Conservation (phyloP, 2,888 invertebrate genomes). For the Drosophila pseudotakahashii region DNA sequence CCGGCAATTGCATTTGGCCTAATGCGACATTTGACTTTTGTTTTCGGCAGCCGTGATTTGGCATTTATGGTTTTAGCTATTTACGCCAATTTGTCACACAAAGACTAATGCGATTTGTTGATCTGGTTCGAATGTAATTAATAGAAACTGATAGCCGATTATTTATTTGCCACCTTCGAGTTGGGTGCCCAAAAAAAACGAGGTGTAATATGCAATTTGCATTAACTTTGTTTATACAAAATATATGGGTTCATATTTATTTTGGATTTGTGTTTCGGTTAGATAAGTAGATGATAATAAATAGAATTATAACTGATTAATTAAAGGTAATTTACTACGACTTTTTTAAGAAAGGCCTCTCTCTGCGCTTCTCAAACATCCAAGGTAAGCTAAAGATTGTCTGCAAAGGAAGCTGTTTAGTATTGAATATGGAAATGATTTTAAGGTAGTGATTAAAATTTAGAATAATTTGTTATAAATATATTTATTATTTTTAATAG, state of each 20-base stretch:
- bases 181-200: not conserved
- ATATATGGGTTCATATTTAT: not conserved
- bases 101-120: conserved; percentile 64
- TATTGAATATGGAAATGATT: too few species aligned
- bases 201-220: not conserved
- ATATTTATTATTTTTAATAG: too few species aligned
- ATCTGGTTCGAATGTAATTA: conserved; percentile 63
- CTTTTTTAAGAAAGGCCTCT: too few species aligned
- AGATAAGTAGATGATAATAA: not conserved
- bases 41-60: conserved; percentile 19
- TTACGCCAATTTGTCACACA: conserved; percentile 28
- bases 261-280: not conserved
- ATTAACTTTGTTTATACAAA: not conserved
- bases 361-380: too few species aligned
- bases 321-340: too few species aligned
- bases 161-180: conserved; percentile 7
- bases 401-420: too few species aligned
- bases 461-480: too few species aligned
- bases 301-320: too few species aligned
- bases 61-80: conserved; percentile 22
- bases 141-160: conserved; percentile 32
- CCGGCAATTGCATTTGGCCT: conserved; percentile 65
- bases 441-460: too few species aligned
- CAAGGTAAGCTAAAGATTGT: too few species aligned
- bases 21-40: conserved; percentile 45